These are phyloP conservation scores for Gorsachius goisagi DNA, from an alignment of 2,113 vertebrate genomes.

Conservation along the genomic window DNA sequence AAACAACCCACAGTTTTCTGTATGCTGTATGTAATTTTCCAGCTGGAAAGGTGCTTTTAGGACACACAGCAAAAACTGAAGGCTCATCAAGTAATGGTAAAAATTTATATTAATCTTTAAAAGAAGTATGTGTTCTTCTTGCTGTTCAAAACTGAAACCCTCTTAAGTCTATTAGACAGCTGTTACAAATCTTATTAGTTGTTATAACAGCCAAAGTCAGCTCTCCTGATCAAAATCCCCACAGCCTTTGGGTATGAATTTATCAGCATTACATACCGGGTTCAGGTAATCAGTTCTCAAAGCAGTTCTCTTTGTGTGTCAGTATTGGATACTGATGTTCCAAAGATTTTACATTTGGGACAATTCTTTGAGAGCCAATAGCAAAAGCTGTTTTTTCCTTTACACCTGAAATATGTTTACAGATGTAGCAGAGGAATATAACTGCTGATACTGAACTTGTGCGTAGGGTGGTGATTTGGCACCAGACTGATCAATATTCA, in stretches of 20 bases:
- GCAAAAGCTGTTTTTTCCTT: neutral
- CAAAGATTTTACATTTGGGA: neutral
- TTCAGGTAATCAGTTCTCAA: neutral
- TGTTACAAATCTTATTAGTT: neutral
- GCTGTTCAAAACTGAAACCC: neutral
- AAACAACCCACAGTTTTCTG: neutral
- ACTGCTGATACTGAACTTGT: neutral
- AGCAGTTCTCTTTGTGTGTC: neutral
- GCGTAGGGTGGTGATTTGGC: neutral
- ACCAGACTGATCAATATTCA: neutral
- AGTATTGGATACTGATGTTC: neutral
- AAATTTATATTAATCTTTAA: neutral
- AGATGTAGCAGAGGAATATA: neutral
- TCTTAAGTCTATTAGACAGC: neutral
- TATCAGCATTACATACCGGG: neutral
- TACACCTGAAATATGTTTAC: neutral
- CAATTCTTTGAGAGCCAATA: neutral
- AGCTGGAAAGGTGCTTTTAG: neutral
- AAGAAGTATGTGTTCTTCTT: neutral
- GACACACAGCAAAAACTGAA: neutral
- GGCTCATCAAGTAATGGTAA: neutral
- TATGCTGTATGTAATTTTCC: neutral
- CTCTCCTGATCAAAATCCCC: neutral
- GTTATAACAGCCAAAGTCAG: neutral
- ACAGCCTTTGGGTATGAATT: neutral